A percentile compares a stretch with the other conserved stretches of the same genome.
Evolutionary conservation across 2,888 invertebrate species (phyloP).

Genomic region (Pediacus dermestoides): DNA sequence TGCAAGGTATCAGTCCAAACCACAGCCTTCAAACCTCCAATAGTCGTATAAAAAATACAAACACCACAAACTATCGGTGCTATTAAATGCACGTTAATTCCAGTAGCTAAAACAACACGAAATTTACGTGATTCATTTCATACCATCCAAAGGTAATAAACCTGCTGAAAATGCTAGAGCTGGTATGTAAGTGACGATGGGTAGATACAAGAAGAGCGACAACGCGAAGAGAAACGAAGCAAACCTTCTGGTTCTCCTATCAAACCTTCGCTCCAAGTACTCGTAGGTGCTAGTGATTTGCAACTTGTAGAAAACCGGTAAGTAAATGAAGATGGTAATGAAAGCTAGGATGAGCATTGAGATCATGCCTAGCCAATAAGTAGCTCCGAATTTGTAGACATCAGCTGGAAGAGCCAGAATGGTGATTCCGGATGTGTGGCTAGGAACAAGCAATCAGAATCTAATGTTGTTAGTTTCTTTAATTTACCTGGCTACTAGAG

Average conservation of each 20-base stretch:
- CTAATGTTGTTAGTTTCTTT: neutral
- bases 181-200: conserved; percentile 68
- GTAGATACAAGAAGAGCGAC: conserved; percentile 57
- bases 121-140: conserved; percentile 49
- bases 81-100: conserved; percentile 60
- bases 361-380: conserved; percentile 54
- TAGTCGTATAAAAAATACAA: conserved; percentile 69
- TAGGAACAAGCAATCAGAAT: conserved; percentile 47
- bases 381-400: conserved; percentile 68
- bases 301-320: conserved; percentile 68
- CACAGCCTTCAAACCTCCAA: conserved; percentile 65
- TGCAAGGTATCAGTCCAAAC: conserved; percentile 61
- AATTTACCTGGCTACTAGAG: conserved; percentile 67
- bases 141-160: too few relatives aligned
- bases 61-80: conserved; percentile 64
- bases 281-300: conserved; percentile 69
- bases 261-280: conserved; percentile 64
- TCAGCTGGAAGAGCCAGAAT: conserved; percentile 72
- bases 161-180: conserved; percentile 64
- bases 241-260: conserved; percentile 56
- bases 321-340: conserved; percentile 48
- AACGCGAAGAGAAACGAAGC: conserved; percentile 60
- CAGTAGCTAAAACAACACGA: conserved; percentile 56
- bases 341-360: conserved; percentile 45
- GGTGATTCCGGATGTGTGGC: conserved; percentile 72